A percentile compares a stretch with the other conserved stretches of the same genome.
These are phyloP conservation scores for Stenodera caucasica DNA, from an alignment of 2,888 invertebrate species.

Conservation along the genomic window DNA sequence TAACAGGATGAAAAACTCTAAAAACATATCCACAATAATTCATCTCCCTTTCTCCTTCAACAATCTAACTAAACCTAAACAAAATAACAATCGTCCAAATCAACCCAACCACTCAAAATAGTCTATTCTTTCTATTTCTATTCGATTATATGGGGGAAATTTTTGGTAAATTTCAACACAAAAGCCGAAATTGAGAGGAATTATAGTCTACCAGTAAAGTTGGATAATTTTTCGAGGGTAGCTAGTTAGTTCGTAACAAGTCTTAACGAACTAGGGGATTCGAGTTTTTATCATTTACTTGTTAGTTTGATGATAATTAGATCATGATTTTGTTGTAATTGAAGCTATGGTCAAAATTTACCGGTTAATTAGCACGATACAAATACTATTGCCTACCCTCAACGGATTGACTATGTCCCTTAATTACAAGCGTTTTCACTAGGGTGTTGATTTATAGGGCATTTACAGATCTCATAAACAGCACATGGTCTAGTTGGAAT, in stretches of 20 bases:
- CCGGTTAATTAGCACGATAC: constrained; percentile 41
- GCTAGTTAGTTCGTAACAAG: constrained; percentile 5
- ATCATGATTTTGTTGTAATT: constrained; percentile 20
- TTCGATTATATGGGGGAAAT: not conserved
- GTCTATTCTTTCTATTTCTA: constrained; percentile 5
- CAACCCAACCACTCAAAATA: constrained; percentile 10
- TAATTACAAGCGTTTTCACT: constrained; percentile 55
- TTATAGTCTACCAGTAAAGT: constrained; percentile 2
- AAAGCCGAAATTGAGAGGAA: constrained; percentile 6
- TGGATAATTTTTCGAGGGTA: constrained; percentile 9
- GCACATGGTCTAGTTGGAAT: constrained; percentile 56
- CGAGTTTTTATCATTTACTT: constrained; percentile 3
- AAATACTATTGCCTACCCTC: constrained; percentile 29
- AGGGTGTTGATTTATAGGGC: constrained; percentile 60
- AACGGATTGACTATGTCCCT: constrained; percentile 49
- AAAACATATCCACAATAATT: constrained; percentile 24
- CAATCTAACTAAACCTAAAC: not conserved
- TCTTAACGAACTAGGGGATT: constrained; percentile 4
- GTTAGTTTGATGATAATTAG: constrained; percentile 10
- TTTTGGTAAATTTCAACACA: constrained; percentile 6
- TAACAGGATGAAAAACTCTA: constrained; percentile 33
- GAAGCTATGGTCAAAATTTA: constrained; percentile 33
- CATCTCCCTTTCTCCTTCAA: constrained; percentile 2
- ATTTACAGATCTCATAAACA: constrained; percentile 61
- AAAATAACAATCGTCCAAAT: constrained; percentile 8